These are phyloP conservation scores for Lasioglossum baleicum DNA, from an alignment of 1,140 invertebrate species.

Conservation along the genomic window DNA sequence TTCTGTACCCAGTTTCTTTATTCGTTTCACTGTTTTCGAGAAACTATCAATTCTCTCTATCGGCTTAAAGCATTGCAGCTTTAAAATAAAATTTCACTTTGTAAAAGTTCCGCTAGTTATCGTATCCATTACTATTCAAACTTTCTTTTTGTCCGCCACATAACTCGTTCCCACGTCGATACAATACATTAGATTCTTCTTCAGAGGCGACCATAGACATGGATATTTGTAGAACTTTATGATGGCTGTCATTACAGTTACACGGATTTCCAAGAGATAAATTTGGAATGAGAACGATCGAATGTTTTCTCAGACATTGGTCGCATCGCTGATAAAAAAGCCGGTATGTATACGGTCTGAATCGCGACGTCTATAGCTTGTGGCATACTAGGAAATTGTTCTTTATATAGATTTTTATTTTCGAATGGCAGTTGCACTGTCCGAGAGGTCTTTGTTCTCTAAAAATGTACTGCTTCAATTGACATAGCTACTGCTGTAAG, in stretches of 20 bases:
- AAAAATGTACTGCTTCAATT: background rate
- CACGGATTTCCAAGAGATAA: constrained; percentile 2
- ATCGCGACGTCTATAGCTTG: background rate
- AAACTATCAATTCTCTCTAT: too few relatives aligned
- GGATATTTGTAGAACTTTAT: constrained; percentile 10
- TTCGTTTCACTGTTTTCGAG: too few relatives aligned
- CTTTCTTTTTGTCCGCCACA: background rate
- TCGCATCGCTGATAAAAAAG: background rate
- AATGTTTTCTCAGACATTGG: background rate
- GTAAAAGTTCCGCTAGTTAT: too few relatives aligned
- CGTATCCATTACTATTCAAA: too few relatives aligned
- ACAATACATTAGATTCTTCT: constrained; percentile 31
- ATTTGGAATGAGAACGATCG: constrained; percentile 15
- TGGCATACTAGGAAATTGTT: constrained; percentile 3
- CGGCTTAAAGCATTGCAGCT: too few relatives aligned
- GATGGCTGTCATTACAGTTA: background rate
- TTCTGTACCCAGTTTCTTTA: too few relatives aligned
- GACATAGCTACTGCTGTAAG: too few relatives aligned
- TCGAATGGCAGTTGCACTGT: background rate
- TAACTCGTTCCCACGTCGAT: constrained; percentile 27
- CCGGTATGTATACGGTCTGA: background rate
- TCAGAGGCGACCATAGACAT: constrained; percentile 40
- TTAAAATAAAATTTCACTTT: too few relatives aligned
- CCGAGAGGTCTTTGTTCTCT: background rate
- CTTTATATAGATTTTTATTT: constrained; percentile 11